Base-by-base conservation (phyloP, 2,113 vertebrate genomes). In the Psilopsiagon aymara region DNA sequence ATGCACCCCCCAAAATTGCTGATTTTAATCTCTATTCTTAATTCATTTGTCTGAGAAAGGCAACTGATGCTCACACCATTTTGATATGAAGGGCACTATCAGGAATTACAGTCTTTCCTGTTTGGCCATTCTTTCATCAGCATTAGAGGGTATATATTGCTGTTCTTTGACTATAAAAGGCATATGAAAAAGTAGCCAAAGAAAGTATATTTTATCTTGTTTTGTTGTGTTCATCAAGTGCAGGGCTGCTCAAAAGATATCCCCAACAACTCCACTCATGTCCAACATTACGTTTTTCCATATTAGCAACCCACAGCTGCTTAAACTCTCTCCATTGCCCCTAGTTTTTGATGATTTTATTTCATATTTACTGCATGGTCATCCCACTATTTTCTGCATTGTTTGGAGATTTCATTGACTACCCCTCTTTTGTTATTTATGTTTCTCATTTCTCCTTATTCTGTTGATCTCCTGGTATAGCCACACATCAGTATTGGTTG, bases 301-400 rank as follows among this genome's bases (percentile, higher is more conserved):
- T 59, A 62, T 63, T 75, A 88, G 20, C 13, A 35, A 39, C 7
- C 13, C 4, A 35, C 7, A 44, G 9, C 3, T 51, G 8, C 75
- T 88, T 67, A 63, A 33, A 44, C 11, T 76, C 91, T 44, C 46
- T 75, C 24, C 9, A 33, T 53, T 53, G 2, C 17, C 17, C 10
- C 5, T 1, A 24, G 9, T 35, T 86, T 79, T 79, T 75, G 11
- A 13, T 80, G 39, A 24, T 37, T 44, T 47, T 67, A 33, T 63
- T 63, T 80, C 3, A 21, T 68, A 44, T 82, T 88, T 79, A 29
- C 6, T 23, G 5, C 46, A 24, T 29, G 5, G 5, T 71, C 63
- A 2, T 6, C 10, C 5, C 20, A 47, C 6, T 62, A n/a, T 52
- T 28, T 90, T 70, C 7, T 39, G 0, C 0, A 0, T n/a, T 37